Percentiles rank a stretch among this genome's conserved stretches.
phyloP scores from a whole-genome alignment of 2,113 vertebrate genomes.

The Rissa tridactyla region DNA sequence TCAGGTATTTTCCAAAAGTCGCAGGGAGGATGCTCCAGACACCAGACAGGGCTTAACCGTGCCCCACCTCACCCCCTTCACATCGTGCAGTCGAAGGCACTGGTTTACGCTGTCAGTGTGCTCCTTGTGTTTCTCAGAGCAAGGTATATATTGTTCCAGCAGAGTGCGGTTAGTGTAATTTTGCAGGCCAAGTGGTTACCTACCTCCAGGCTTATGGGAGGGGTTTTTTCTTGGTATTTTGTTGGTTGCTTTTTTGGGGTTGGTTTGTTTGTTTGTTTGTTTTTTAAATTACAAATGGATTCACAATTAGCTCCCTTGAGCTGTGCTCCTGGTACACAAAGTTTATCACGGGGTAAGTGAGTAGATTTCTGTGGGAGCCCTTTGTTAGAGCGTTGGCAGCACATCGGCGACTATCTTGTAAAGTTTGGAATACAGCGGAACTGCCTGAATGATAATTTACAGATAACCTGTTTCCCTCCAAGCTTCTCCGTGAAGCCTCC shows the following conservation, averaged over 20 bases:
- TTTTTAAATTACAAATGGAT: neutral
- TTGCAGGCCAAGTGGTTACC: neutral
- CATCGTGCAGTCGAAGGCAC: neutral
- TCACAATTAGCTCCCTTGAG: neutral
- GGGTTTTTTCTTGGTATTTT: neutral
- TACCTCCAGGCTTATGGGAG: neutral
- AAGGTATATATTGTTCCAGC: neutral
- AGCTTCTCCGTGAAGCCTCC: neutral
- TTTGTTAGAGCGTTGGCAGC: conserved; percentile 27
- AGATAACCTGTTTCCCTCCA: neutral
- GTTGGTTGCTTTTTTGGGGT: neutral
- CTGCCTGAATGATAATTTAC: neutral
- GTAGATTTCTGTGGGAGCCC: neutral
- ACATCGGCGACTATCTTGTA: neutral
- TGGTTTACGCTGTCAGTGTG: neutral
- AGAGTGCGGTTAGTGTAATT: neutral
- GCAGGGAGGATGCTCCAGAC: neutral
- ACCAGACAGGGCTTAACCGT: neutral
- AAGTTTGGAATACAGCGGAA: neutral
- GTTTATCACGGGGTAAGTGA: neutral
- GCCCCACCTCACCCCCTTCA: neutral
- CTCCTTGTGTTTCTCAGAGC: neutral
- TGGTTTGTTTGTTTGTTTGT: neutral
- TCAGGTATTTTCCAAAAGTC: neutral
- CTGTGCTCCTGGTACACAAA: neutral